These are phyloP conservation scores for Pinna nobilis DNA, from an alignment of 1,140 invertebrate species.

Conservation along the genomic window DNA sequence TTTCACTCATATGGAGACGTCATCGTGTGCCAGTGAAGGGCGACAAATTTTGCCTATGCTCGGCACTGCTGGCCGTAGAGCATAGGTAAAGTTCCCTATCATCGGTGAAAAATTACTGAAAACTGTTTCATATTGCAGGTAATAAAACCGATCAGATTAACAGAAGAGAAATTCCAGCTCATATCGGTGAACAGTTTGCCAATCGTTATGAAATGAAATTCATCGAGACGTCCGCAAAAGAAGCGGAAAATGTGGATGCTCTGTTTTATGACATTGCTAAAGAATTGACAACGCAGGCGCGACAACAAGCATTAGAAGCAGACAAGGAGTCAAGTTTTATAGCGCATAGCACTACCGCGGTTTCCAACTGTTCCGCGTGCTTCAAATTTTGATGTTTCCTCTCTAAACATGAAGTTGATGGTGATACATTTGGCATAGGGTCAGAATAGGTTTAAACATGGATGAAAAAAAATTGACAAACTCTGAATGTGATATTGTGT, in stretches of 20 bases:
- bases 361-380: constrained; percentile 48
- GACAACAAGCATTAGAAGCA: constrained; percentile 59
- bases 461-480: too few relatives aligned
- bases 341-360: constrained; percentile 42
- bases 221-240: constrained; percentile 73
- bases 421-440: not conserved
- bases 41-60: too few relatives aligned
- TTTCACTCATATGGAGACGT: too few relatives aligned
- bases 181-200: constrained; percentile 97
- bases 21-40: too few relatives aligned
- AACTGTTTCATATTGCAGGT: constrained; percentile 79
- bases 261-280: constrained; percentile 95
- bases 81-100: too few relatives aligned
- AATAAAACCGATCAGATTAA: constrained; percentile 98
- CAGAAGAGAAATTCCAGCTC: constrained; percentile 90
- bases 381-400: constrained; percentile 47
- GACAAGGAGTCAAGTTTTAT: constrained; percentile 41
- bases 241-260: constrained; percentile 73
- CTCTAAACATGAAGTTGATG: not conserved
- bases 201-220: constrained; percentile 94
- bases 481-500: too few relatives aligned
- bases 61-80: too few relatives aligned
- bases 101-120: too few relatives aligned
- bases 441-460: too few relatives aligned
- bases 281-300: constrained; percentile 68